Base-by-base conservation (phyloP, 1,140 invertebrate genomes). In the Oncopeltus fasciatus region DNA sequence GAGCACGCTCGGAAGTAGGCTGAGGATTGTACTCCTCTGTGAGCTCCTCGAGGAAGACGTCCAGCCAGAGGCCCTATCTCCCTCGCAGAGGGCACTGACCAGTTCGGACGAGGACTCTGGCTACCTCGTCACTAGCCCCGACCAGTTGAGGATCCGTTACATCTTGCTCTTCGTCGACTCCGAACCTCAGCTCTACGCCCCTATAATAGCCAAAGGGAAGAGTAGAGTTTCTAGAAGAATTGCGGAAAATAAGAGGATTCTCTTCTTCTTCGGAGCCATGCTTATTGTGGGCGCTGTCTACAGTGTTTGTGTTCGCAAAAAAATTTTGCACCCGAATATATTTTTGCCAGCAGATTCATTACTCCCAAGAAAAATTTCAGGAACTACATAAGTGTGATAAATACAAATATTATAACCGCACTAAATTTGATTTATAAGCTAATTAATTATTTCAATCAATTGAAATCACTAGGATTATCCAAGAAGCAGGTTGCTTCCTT, bases 141-240 rank as follows among this genome's bases (percentile, higher is more conserved):
- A 64, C 14, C 51, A 57, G n/a, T 29, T 61, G 53, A 49, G 51
- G 16, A 43, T 31, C 28, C 58, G 47, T 61, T 57, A 61, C 24
- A 18, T 61, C 9, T 28, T 61, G 1, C n/a, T 61, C 20, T 61
- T 51, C 18, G 44, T 47, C 14, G 20, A 53, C 20, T 24, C 20
- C 0, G 20, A 18, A 18, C 18, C 49, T 8, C 21, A 53, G 24
- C 5, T 26, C 26, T 14, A 16, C 1, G 14, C 49, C 2, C 14
- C 18, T 14, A 26, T 53, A 1, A 24, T 53, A 4, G 18, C 49
- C 9, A 24, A 24, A 9, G 14, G 31, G 31, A 38, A 14, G 31
- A 38, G 31, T 14, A 38, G 31, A 5, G 31, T 14, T 38, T 5
- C 31, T 38, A 14, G 31, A 4, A 24, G 49, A 24, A 4, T 46